Conservation (phyloP, 64 coral and sea anemone genomes). For the Actinia tenebrosa region DNA sequence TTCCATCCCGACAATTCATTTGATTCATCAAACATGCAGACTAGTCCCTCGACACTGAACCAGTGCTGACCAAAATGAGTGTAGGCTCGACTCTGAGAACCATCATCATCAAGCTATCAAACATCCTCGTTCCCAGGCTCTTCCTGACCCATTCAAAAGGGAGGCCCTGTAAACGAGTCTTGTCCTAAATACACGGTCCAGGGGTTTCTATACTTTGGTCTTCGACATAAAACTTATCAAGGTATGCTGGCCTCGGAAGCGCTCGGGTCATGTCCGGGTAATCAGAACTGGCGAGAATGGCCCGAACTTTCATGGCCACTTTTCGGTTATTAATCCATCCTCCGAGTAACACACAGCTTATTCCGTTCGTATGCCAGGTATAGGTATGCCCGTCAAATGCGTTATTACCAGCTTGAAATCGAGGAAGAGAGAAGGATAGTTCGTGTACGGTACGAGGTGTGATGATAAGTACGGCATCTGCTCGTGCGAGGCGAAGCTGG, state of each 20-base stretch:
- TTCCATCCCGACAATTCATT: no score
- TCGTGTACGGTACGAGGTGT: slow-evolving; percentile 9
- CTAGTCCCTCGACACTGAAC: no score
- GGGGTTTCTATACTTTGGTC: slow-evolving; percentile 17
- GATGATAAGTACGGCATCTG: slow-evolving; percentile 24
- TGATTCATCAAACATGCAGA: no score
- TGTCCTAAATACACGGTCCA: slow-evolving; percentile 18
- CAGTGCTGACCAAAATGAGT: no score
- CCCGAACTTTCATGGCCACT: slow-evolving; percentile 24
- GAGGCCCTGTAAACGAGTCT: neutral
- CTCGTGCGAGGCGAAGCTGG: neutral
- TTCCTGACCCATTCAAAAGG: neutral
- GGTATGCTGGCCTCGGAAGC: slow-evolving; percentile 22
- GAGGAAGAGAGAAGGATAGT: slow-evolving; percentile 1
- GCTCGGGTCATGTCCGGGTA: slow-evolving; percentile 20
- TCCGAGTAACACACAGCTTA: slow-evolving; percentile 11
- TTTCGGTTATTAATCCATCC: slow-evolving; percentile 36
- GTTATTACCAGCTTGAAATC: neutral
- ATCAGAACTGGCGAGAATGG: slow-evolving; percentile 14
- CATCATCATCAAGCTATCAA: no score
- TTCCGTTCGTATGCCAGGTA: slow-evolving; percentile 18
- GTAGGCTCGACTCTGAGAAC: no score
- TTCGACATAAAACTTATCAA: slow-evolving; percentile 8
- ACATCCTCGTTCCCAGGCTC: neutral
- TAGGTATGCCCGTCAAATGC: slow-evolving; percentile 17